Percentiles rank a stretch among this genome's conserved stretches.
Evolutionary conservation across 2,888 invertebrate species (phyloP).

Genomic region (Spialia ferax): DNA sequence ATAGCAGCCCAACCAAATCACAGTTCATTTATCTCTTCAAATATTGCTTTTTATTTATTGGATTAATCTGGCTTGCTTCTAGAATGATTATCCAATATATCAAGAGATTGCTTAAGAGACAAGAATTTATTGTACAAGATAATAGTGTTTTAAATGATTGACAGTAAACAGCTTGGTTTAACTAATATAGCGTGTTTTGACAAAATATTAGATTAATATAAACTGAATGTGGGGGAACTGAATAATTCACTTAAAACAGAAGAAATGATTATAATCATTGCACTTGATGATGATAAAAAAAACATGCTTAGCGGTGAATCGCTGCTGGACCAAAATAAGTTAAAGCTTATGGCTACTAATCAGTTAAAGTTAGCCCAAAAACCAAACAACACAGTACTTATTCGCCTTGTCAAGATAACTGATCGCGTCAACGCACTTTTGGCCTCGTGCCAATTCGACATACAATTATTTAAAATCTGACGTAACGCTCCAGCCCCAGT

Average conservation of each 20-base stretch:
- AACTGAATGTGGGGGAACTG: not conserved
- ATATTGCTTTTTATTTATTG: conserved; percentile 24
- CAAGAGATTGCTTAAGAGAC: not conserved
- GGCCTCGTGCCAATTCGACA: conserved; percentile 25
- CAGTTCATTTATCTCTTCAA: conserved; percentile 6
- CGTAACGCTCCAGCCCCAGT: conserved; percentile 33
- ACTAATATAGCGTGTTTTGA: not conserved
- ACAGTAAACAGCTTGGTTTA: not conserved
- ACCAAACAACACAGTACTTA: not conserved
- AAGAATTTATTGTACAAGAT: not conserved
- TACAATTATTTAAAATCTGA: conserved; percentile 24
- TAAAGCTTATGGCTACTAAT: not conserved
- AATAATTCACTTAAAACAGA: too few relatives aligned
- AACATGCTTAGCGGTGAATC: not conserved
- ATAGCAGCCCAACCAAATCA: conserved; percentile 13
- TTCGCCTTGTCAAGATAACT: not conserved
- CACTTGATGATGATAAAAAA: too few relatives aligned
- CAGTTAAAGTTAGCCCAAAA: not conserved
- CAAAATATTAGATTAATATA: too few relatives aligned
- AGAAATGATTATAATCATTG: too few relatives aligned
- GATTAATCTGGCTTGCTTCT: conserved; percentile 17
- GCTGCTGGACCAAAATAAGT: not conserved
- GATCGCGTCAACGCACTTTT: conserved; percentile 10
- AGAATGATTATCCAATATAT: not conserved
- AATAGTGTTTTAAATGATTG: not conserved